Conservation (phyloP, 2,888 invertebrate species). For the Eupithecia dodoneata region DNA sequence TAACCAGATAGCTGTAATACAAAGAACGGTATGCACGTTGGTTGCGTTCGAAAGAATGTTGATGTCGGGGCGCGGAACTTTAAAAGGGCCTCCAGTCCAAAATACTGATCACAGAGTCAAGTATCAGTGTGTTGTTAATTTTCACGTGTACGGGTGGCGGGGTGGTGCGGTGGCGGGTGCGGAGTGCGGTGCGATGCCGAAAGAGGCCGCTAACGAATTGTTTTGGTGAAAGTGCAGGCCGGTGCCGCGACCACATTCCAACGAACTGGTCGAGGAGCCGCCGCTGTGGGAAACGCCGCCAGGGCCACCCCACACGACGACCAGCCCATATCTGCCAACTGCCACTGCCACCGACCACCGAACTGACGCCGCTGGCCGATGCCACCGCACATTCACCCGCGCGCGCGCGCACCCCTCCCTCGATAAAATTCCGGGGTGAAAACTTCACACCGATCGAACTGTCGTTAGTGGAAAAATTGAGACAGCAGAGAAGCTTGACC, state of each 20-base stretch:
- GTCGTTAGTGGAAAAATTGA: conserved; percentile 36
- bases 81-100: conserved; percentile 65
- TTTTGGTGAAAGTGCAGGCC: conserved; percentile 85
- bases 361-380: conserved; percentile 21
- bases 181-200: conserved; percentile 79
- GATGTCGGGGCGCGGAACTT: conserved; percentile 59
- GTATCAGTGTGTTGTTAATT: conserved; percentile 78
- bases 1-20: conserved; percentile 42
- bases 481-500: conserved; percentile 39
- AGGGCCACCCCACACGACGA: conserved; percentile 78
- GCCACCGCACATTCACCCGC: conserved; percentile 15
- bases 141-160: conserved; percentile 76
- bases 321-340: conserved; percentile 65
- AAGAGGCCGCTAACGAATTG: conserved; percentile 84
- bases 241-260: conserved; percentile 83
- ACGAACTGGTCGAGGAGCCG: conserved; percentile 82
- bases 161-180: conserved; percentile 64
- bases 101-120: conserved; percentile 70
- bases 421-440: conserved; percentile 25
- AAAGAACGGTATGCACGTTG: conserved; percentile 44
- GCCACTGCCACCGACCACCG: conserved; percentile 55
- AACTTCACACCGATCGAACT: conserved; percentile 23
- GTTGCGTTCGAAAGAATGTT: conserved; percentile 46
- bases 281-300: conserved; percentile 84
- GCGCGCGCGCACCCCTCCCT: conserved; percentile 11